Base-by-base conservation (phyloP, 2,888 invertebrate species). In the Phalangium opilio region DNA sequence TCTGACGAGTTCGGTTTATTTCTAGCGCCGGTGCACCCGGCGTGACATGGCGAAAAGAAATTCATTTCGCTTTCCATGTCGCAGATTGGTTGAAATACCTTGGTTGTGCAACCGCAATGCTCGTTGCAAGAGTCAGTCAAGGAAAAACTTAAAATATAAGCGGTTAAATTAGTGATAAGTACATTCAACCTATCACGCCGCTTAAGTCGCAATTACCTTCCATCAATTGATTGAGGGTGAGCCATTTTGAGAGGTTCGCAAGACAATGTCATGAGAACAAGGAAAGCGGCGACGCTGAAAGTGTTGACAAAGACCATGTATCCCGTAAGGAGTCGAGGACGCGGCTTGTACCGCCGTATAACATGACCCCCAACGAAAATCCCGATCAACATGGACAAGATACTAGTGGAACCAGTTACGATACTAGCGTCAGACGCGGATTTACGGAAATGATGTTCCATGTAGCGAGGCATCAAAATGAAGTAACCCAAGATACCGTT, bases 21-120 rank as follows among this genome's bases (percentile, higher is more conserved):
- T 15, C 7, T 12, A 7, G 12, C 8, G 7, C 49, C 51, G 7
- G 58, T 61, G 47, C 58, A 83, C 1, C 82, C 82, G 2, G 82
- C 82, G 58, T 77, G 75, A 62, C 83, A 83, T 1, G 82, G 78
- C 1, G 78, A 79, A 60, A 76, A 82, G 61, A 73, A 81, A 0
- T 76, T 77, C 5, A 69, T 51, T 2, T 38, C 20, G 4, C 52
- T 53, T 14, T 56, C 57, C 8, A 49, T 36, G 19, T 46, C 50
- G 40, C 57, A 57, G 7, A 55, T 45, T 3, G 57, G 57, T 33
- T 57, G 54, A 36, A 55, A 57, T 15, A 56, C 50, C 18, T 36
- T 35, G 15, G 14, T 14, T 3, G 56, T 51, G 33, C 57, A 57
- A 2, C 44, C 50, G 34, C 57, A 57, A 10, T 33, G 48, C 11